Evolutionary conservation across 1,140 invertebrate species (phyloP).

Genomic region (Andricus grossulariae): DNA sequence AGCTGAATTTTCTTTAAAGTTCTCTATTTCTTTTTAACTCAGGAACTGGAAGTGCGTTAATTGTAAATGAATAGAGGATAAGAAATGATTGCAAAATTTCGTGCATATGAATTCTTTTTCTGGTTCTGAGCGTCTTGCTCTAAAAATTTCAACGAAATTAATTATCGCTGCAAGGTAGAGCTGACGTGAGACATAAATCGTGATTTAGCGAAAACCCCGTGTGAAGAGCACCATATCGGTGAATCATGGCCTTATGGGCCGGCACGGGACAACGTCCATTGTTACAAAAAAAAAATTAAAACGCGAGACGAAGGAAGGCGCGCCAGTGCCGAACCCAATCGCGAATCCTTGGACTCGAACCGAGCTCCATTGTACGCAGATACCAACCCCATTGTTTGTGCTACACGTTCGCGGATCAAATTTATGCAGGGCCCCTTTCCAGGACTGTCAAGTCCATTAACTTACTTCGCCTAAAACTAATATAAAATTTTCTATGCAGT

Average conservation of each 20-base stretch:
- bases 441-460: constrained; percentile 42
- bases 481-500: too few relatives aligned
- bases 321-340: constrained; percentile 45
- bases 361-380: constrained; percentile 46
- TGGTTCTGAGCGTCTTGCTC: background rate
- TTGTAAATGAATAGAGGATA: too few relatives aligned
- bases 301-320: constrained; percentile 41
- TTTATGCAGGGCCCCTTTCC: constrained; percentile 43
- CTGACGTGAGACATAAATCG: constrained; percentile 8
- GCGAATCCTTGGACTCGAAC: constrained; percentile 43
- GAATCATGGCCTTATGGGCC: constrained; percentile 42
- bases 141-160: constrained; percentile 21
- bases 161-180: background rate
- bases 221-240: constrained; percentile 38
- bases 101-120: background rate
- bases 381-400: constrained; percentile 54
- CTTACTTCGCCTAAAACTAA: too few relatives aligned
- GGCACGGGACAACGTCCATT: constrained; percentile 49
- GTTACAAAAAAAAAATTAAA: constrained; percentile 47
- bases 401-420: constrained; percentile 32
- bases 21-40: too few relatives aligned
- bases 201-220: constrained; percentile 29
- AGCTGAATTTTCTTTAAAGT: too few relatives aligned
- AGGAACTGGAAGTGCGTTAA: too few relatives aligned
- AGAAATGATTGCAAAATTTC: too few relatives aligned